Percentiles rank a stretch among this genome's conserved stretches.
These are phyloP conservation scores for Acomys russatus DNA, from an alignment of 2,797 vertebrate genomes.

Conservation along the genomic window DNA sequence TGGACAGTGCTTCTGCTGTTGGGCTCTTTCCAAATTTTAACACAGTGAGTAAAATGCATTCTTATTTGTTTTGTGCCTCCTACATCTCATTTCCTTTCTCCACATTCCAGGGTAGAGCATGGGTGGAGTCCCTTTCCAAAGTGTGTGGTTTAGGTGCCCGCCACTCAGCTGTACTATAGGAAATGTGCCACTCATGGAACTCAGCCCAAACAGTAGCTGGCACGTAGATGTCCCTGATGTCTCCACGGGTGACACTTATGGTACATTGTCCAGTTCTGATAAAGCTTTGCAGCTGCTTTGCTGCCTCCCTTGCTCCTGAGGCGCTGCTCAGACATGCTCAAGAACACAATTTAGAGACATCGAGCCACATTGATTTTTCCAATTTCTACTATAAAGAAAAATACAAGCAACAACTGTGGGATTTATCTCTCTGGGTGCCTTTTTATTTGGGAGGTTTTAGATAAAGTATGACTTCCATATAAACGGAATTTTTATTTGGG, in stretches of 20 bases:
- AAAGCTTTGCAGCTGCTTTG: slow-evolving; percentile 34
- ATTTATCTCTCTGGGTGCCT: slow-evolving; percentile 84
- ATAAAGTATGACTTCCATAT: slow-evolving; percentile 30
- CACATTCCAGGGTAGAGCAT: slow-evolving; percentile 36
- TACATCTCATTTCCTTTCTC: slow-evolving; percentile 68
- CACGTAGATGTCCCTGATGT: slow-evolving; percentile 8
- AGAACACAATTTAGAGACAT: slow-evolving; percentile 67
- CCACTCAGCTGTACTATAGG: slow-evolving; percentile 23
- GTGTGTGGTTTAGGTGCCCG: slow-evolving; percentile 19
- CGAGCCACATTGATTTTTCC: slow-evolving; percentile 71
- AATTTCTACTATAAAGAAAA: slow-evolving; percentile 60
- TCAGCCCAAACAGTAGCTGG: slow-evolving; percentile 15
- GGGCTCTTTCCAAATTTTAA: slow-evolving; percentile 99
- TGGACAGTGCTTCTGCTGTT: slow-evolving; percentile 94
- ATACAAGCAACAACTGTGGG: slow-evolving; percentile 74
- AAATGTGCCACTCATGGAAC: background rate
- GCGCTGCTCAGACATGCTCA: slow-evolving; percentile 62
- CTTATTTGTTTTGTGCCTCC: slow-evolving; percentile 76
- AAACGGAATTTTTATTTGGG: slow-evolving; percentile 74
- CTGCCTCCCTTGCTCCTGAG: slow-evolving; percentile 46
- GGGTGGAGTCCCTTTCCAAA: slow-evolving; percentile 65
- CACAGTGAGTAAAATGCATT: slow-evolving; percentile 92
- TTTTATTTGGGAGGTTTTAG: slow-evolving; percentile 72
- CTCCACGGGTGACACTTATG: slow-evolving; percentile 55
- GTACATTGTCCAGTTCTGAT: slow-evolving; percentile 54